Base-by-base conservation (phyloP, 1,140 invertebrate genomes). In the Lineus longissimus region DNA sequence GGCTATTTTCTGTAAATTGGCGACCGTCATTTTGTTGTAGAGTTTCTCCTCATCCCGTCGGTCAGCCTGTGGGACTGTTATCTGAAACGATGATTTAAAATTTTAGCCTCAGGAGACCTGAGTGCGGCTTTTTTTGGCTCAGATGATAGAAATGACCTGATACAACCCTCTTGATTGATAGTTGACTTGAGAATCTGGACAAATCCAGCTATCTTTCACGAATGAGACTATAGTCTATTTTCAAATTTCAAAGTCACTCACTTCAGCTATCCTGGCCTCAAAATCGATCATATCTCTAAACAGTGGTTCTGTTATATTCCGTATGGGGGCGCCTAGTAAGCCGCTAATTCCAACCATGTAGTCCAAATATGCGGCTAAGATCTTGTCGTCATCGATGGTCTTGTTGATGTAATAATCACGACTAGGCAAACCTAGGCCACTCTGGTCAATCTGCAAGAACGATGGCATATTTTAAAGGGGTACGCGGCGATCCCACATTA, bases 341-440 rank as follows among this genome's bases (percentile, higher is more conserved):
- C 89, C 86, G 0, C 95, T 91, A 55, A 97, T 89, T 67, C 93
- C 91, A 0, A 90, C 93, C 92, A 97, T 96, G 78, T 94, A 97
- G 45, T 93, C 89, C 64, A 95, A 82, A 76, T 95, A 96, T 0
- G 92, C 93, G 13, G 86, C 84, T 31, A 95, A 77, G 13, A 95
- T 79, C 71, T 80, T 77, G 64, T 83, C 80, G 27, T 81, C 79
- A 25, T 80, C 73, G 30, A 80, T 70, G 2, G 90, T 91, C 80
- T 91, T 90, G 78, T 97, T 97, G 17, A 91, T 86, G 56, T 97
- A 82, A 75, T 95, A 97, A 80, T 96, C 93, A 47, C 94, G 85
- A 65, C 91, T 89, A 0, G 96, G 83, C 41, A 97, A 80, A 0
- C 93, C 93, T 55, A 97, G 84, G 0, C 91, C 87, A 0, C 92